phyloP scores from a whole-genome alignment of 2,888 invertebrate species.

The Sinelater perroti region DNA sequence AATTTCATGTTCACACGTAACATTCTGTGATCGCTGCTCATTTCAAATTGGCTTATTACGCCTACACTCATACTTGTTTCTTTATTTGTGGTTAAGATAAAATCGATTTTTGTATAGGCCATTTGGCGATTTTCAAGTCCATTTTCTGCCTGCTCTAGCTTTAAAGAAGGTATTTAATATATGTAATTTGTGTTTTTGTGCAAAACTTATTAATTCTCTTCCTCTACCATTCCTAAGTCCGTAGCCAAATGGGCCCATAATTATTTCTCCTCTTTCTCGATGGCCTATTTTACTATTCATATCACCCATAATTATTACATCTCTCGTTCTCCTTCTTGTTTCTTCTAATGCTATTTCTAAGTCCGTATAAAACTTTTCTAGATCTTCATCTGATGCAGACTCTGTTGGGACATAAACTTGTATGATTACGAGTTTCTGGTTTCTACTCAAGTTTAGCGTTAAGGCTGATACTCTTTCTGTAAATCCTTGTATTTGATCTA shows the following conservation, averaged over 20 bases:
- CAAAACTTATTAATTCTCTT: constrained; percentile 9
- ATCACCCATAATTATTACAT: constrained; percentile 14
- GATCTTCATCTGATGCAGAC: constrained; percentile 8
- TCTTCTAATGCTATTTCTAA: constrained; percentile 9
- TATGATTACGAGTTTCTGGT: constrained; percentile 10
- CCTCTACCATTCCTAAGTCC: constrained; percentile 7
- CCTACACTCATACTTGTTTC: no score
- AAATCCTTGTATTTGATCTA: constrained; percentile 8
- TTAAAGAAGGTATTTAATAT: constrained; percentile 9
- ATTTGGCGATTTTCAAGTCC: constrained; percentile 5
- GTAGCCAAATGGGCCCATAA: constrained; percentile 14
- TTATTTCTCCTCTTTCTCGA: constrained; percentile 5
- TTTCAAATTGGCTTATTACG: no score
- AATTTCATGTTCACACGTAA: no score
- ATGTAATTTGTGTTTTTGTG: constrained; percentile 10
- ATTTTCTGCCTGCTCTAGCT: constrained; percentile 4
- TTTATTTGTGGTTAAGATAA: no score
- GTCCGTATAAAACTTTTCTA: constrained; percentile 10
- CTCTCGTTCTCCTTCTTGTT: constrained; percentile 7
- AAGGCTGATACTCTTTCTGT: constrained; percentile 7
- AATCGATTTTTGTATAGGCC: constrained; percentile 8
- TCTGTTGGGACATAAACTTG: constrained; percentile 10
- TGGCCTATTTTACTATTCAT: constrained; percentile 12
- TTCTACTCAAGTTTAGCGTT: constrained; percentile 10
- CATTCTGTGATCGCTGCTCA: no score